Conservation (phyloP, 2,888 invertebrate species). For the Autographa gamma region DNA sequence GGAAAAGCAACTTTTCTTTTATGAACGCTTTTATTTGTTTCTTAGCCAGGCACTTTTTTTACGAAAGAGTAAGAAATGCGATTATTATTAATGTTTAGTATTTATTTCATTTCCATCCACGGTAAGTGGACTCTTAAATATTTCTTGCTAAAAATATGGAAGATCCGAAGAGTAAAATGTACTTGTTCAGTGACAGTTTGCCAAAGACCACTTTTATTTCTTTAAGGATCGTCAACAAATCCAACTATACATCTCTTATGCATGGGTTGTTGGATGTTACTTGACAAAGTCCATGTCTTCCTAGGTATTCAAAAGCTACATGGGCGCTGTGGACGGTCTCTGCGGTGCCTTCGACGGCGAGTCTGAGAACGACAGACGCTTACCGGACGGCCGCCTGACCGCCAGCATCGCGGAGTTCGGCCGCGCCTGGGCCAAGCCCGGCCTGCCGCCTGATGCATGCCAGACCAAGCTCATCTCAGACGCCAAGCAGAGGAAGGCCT, state of each 20-base stretch:
- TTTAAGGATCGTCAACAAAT: no score
- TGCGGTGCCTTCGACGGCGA: slow-evolving; percentile 94
- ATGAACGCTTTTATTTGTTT: no score
- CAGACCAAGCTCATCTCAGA: slow-evolving; percentile 90
- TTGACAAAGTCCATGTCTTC: background rate
- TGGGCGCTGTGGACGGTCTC: slow-evolving; percentile 92
- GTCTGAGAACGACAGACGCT: slow-evolving; percentile 91
- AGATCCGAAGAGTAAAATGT: no score
- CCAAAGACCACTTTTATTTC: no score
- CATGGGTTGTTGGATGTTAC: background rate
- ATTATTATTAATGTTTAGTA: no score
- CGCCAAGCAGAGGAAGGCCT: slow-evolving; percentile 90
- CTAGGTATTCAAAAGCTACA: slow-evolving; percentile 89
- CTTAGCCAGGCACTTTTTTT: background rate
- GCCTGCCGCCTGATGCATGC: slow-evolving; percentile 86
- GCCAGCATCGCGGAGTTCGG: slow-evolving; percentile 92
- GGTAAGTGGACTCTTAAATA: no score
- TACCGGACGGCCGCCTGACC: slow-evolving; percentile 91
- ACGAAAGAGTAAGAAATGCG: no score
- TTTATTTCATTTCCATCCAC: no score
- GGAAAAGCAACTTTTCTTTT: slow-evolving; percentile 39
- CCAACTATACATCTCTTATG: background rate
- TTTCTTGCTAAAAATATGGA: no score
- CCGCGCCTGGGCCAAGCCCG: slow-evolving; percentile 92
- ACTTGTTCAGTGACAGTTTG: no score